Evolutionary conservation across 2,888 invertebrate species (phyloP).

Genomic region (Corbicula japonica): DNA sequence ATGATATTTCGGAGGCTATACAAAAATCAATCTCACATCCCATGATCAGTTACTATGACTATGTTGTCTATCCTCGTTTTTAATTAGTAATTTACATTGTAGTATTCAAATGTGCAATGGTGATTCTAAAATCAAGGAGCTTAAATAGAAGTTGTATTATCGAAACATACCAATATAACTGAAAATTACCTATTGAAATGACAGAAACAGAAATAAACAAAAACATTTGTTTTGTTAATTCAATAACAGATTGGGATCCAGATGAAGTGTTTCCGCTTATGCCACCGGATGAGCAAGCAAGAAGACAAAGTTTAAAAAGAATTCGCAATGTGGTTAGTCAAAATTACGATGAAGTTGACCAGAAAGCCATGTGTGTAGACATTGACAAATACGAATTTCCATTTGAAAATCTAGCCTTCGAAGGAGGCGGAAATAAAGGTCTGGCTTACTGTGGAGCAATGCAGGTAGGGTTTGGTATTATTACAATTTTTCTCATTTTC

Average conservation of each 20-base stretch:
- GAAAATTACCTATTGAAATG: not conserved
- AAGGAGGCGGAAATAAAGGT: constrained; percentile 80
- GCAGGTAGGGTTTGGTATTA: constrained; percentile 74
- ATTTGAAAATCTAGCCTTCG: constrained; percentile 81
- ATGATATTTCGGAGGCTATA: no score
- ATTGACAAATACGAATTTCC: constrained; percentile 73
- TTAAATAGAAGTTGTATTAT: no score
- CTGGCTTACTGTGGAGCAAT: constrained; percentile 81
- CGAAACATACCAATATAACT: no score
- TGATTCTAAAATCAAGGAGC: no score
- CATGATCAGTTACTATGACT: no score
- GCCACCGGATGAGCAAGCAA: constrained; percentile 27
- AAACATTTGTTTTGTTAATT: not conserved
- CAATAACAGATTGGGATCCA: constrained; percentile 48
- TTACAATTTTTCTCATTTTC: no score
- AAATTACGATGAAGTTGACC: constrained; percentile 54
- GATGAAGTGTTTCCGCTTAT: constrained; percentile 57
- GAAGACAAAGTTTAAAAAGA: constrained; percentile 35
- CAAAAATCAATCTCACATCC: no score
- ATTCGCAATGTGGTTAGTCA: constrained; percentile 50
- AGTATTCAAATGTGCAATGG: no score
- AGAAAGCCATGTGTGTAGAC: constrained; percentile 33
- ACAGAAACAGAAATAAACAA: not conserved
- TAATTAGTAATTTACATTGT: no score
- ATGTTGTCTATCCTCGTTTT: no score